phyloP scores from a whole-genome alignment of 1,140 invertebrate genomes.

The Liolophura sinensis region DNA sequence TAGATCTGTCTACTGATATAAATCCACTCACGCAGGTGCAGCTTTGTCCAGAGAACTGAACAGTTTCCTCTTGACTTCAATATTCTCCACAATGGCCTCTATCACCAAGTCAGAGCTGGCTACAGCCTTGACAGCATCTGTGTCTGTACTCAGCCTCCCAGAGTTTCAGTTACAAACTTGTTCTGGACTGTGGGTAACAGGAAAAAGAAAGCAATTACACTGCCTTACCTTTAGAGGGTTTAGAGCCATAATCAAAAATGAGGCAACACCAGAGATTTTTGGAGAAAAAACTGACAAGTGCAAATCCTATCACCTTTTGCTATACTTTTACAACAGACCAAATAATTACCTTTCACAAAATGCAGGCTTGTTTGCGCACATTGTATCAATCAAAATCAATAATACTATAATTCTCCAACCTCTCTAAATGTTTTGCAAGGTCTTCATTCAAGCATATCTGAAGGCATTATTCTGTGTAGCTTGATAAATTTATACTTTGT shows the following conservation, averaged over 20 bases:
- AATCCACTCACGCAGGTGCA: conserved; percentile 51
- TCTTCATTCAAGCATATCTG: too few relatives aligned
- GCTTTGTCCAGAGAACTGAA: conserved; percentile 67
- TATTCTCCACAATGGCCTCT: conserved; percentile 86
- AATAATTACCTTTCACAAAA: too few relatives aligned
- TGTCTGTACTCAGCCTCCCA: conserved; percentile 67
- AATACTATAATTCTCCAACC: too few relatives aligned
- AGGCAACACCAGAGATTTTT: not conserved
- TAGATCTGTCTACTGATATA: not conserved
- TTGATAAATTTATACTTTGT: too few relatives aligned
- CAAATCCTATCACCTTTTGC: not conserved
- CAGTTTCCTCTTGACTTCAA: conserved; percentile 77
- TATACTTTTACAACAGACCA: not conserved
- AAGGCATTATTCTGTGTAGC: too few relatives aligned
- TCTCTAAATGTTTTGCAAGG: too few relatives aligned
- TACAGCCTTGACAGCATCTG: conserved; percentile 66
- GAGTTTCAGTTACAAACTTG: conserved; percentile 68
- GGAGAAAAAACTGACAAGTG: not conserved
- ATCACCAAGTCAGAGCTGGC: conserved; percentile 77
- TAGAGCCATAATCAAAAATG: not conserved
- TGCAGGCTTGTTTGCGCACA: not conserved
- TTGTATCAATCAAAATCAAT: too few relatives aligned
- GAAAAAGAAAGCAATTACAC: conserved; percentile 5
- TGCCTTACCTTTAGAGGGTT: not conserved
- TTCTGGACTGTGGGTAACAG: conserved; percentile 55